Percentiles rank a stretch among this genome's conserved stretches.
Evolutionary conservation across 2,113 vertebrate genomes (phyloP).

Genomic region (Oryzias woworae): DNA sequence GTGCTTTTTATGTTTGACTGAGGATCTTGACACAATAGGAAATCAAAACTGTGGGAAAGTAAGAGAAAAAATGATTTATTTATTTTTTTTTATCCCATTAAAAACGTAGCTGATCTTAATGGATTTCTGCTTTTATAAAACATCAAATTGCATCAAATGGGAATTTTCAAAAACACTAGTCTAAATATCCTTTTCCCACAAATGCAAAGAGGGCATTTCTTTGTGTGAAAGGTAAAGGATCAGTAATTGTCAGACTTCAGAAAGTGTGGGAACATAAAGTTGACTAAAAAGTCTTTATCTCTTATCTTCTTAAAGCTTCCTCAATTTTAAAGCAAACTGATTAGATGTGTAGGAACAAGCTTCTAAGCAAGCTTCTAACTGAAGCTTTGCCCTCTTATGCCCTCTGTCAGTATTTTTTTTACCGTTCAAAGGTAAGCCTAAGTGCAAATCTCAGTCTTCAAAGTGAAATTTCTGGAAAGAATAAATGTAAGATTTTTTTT

Average conservation of each 20-base stretch:
- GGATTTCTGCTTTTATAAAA: constrained; percentile 32
- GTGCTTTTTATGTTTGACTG: too few relatives aligned
- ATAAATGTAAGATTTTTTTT: too few relatives aligned
- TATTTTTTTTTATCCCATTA: too few relatives aligned
- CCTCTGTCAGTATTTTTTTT: too few relatives aligned
- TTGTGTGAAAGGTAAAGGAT: constrained; percentile 50
- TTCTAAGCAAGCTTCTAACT: background rate
- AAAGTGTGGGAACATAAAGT: background rate
- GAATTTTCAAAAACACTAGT: constrained; percentile 10
- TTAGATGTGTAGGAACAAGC: constrained; percentile 19
- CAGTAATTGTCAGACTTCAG: constrained; percentile 13
- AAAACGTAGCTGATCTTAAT: too few relatives aligned
- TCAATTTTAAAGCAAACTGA: constrained; percentile 20
- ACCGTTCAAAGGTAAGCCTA: too few relatives aligned
- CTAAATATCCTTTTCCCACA: constrained; percentile 48
- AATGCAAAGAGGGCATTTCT: constrained; percentile 41
- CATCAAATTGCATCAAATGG: constrained; percentile 26
- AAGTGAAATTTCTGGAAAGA: too few relatives aligned
- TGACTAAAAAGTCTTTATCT: constrained; percentile 4
- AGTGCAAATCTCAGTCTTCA: too few relatives aligned
- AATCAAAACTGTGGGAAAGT: too few relatives aligned
- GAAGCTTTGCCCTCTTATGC: too few relatives aligned
- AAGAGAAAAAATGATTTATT: too few relatives aligned
- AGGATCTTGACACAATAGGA: too few relatives aligned
- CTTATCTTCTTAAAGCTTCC: constrained; percentile 19